Base-by-base conservation (phyloP, 2,888 invertebrate genomes). In the Tuta absoluta region DNA sequence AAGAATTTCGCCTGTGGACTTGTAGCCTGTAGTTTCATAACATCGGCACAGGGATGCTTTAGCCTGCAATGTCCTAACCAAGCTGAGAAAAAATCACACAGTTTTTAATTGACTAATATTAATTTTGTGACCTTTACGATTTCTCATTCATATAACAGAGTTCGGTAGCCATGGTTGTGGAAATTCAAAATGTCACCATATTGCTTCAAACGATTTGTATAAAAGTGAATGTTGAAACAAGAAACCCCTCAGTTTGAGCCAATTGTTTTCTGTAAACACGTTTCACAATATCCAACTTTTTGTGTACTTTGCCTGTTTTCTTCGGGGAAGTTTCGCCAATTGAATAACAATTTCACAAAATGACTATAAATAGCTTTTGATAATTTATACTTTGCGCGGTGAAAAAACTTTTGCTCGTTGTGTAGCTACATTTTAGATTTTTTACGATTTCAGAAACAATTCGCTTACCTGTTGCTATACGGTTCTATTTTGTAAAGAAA, bases 301-400 rank as follows among this genome's bases (percentile, higher is more conserved):
- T n/a, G 28, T n/a, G 23, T 56, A 28, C 56, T 28, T 56, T 56
- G 28, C n/a, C 24, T 21, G 24, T 14, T 24, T 56, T 56, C 28
- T 56, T 56, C 21, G 17, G 14, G 28, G 3, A 37, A 58, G 33
- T 58, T 58, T 28, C 37, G 10, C 17, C 37, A 19, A 58, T 58
- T 58, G 58, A 37, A 19, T 58, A 58, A 58, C 37, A 28, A 37
- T 58, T 58, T 58, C 58, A 14, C 33, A 58, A 58, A 58, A 24
- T 17, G 21, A 19, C 21, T 49, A 49, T 49, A 49, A 49, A 49
- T 49, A 49, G 49, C 19, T 49, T 49, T 49, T 21, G 11, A 21
- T 8, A 58, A 33, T 28, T 17, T 37, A 10, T 37, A 45, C n/a
- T 45, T 45, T 45, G 3, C 1, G 45, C n/a, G n/a, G 45, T n/a